phyloP scores from a whole-genome alignment of 1,140 invertebrate species.

The Eumeta japonica region DNA sequence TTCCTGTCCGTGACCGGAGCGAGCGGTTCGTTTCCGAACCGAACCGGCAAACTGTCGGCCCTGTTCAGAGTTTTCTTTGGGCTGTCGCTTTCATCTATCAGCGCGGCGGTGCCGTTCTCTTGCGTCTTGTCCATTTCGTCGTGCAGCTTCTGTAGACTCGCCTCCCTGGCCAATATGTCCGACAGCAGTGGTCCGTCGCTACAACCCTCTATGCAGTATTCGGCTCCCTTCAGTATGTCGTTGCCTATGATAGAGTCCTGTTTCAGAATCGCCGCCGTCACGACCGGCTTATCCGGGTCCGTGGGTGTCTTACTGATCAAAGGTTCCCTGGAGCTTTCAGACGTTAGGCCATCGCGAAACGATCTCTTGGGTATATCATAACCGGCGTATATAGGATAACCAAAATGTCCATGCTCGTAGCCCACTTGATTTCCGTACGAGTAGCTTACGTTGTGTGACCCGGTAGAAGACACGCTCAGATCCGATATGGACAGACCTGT shows the following conservation, averaged over 20 bases:
- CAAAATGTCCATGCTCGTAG: constrained; percentile 71
- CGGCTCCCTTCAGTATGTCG: constrained; percentile 42
- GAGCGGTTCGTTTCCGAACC: constrained; percentile 23
- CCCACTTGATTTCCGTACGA: constrained; percentile 74
- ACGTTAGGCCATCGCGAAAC: constrained; percentile 31
- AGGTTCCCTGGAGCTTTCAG: constrained; percentile 47
- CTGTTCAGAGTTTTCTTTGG: constrained; percentile 34
- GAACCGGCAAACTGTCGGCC: constrained; percentile 41
- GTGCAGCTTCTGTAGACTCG: constrained; percentile 47
- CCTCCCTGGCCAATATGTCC: constrained; percentile 51
- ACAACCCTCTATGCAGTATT: constrained; percentile 53
- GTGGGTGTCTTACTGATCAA: constrained; percentile 49
- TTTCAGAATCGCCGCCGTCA: constrained; percentile 66
- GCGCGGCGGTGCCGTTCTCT: constrained; percentile 43
- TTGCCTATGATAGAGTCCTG: constrained; percentile 58
- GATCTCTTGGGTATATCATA: constrained; percentile 59
- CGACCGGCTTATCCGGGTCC: constrained; percentile 63
- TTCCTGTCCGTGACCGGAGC: constrained; percentile 16
- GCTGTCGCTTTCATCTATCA: constrained; percentile 38
- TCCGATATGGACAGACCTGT: constrained; percentile 76
- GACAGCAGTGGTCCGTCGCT: constrained; percentile 52
- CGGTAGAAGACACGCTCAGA: constrained; percentile 68
- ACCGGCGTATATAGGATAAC: constrained; percentile 63
- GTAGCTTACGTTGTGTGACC: constrained; percentile 69
- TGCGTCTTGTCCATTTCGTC: constrained; percentile 44